Conservation (phyloP, 2,797 vertebrate species). For the Cirrhinus molitorella region DNA sequence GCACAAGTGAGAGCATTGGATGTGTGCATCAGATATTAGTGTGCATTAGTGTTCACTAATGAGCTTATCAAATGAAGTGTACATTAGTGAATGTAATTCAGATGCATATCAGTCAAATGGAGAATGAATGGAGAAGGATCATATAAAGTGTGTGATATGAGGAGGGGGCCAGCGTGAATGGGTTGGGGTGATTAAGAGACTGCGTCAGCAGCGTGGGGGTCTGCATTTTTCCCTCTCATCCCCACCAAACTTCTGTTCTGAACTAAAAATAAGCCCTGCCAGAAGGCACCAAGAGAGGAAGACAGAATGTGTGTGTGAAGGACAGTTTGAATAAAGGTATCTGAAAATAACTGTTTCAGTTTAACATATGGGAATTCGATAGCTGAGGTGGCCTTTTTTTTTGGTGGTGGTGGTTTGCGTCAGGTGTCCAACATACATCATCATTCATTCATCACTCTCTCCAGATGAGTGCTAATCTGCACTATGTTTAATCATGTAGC, state of each 20-base stretch:
- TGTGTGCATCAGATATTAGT: background rate
- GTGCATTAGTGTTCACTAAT: background rate
- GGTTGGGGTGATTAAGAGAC: constrained; percentile 43
- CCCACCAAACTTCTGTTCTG: constrained; percentile 55
- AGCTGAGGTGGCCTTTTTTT: background rate
- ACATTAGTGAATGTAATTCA: background rate
- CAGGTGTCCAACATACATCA: background rate
- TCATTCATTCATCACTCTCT: constrained; percentile 33
- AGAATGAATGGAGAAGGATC: constrained; percentile 15
- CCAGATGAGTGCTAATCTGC: constrained; percentile 35
- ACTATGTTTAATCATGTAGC: constrained; percentile 50
- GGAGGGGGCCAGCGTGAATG: constrained; percentile 9
- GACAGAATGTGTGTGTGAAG: constrained; percentile 7
- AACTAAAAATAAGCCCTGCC: constrained; percentile 55
- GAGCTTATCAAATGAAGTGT: background rate
- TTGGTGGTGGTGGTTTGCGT: background rate
- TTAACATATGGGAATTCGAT: background rate
- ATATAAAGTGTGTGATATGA: background rate
- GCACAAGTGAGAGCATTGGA: background rate
- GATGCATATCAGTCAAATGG: background rate
- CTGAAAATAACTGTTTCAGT: background rate
- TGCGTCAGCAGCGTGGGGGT: constrained; percentile 43
- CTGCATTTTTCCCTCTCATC: constrained; percentile 36
- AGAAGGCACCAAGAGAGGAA: constrained; percentile 44
- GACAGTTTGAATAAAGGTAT: background rate